Base-by-base conservation (phyloP, 2,888 invertebrate genomes). In the Eupithecia vulgata region DNA sequence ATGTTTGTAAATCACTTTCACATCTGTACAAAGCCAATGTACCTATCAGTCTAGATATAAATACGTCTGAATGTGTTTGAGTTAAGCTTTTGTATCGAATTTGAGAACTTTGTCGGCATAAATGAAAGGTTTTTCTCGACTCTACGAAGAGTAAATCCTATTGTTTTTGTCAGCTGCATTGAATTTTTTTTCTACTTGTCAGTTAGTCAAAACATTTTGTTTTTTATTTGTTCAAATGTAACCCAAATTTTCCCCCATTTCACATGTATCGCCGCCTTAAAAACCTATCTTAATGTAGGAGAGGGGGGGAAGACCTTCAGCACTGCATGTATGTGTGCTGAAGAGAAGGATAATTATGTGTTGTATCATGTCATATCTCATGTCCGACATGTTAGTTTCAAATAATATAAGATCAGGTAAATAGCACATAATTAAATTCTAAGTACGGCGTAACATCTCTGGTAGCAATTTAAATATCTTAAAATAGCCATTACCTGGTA, bases 1-100 rank as follows among this genome's bases (percentile, higher is more conserved):
- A 57, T 25, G 57, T 57, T 5, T 57, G 57, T 57, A 57, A 57
- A 57, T 57, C 57, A 25, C 21, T 25, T 57, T 25, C 59, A 45
- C 71, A 67, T 66, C 40, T 45, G 48, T 37, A 52, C 10, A 45
- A 69, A 67, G 66, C 71, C 35, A 30, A 65, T 70, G 30, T 30
- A n/a, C n/a, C n/a, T n/a, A 45, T 71, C 59, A 35, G 42, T 59
- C 34, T 40, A 30, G 35, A 61, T 25, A 17, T 37, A 21, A 34
- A 17, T 52, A 67, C 25, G 21, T 4, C 66, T 66, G 52, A 57
- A 35, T 67, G 21, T 52, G 35, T 21, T 30, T 30, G 30, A 15
- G 17, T 2, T 61, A 61, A 61, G 57, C 57, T 61, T 30, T 30
- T 59, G 57, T 59, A 25, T 59, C 40, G 45, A 45, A 61, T 67